Conservation (phyloP, 2,113 vertebrate genomes). For the Semnornis frantzii region DNA sequence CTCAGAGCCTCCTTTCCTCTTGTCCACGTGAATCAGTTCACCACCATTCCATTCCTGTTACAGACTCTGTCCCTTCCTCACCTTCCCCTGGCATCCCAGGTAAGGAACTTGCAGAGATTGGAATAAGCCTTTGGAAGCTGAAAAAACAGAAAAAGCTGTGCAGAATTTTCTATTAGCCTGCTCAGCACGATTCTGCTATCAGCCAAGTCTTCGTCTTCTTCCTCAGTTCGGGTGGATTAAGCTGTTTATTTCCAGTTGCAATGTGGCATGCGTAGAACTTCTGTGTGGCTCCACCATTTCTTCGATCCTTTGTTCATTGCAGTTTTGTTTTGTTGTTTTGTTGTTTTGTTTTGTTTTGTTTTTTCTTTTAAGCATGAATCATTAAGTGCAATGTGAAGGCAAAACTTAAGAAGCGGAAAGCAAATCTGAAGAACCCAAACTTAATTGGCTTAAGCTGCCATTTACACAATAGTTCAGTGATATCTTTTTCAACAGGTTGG, state of each 20-base stretch:
- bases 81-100: neutral
- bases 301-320: neutral
- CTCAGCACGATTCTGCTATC: neutral
- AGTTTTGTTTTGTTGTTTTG: neutral
- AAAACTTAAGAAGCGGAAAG: neutral
- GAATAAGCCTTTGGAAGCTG: constrained; percentile 9
- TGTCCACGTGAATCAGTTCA: neutral
- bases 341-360: neutral
- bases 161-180: neutral
- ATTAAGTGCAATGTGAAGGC: neutral
- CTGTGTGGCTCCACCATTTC: neutral
- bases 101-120: neutral
- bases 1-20: too few species aligned
- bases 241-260: neutral
- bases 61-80: neutral
- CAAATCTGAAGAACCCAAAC: neutral
- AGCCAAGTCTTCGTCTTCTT: neutral
- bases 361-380: neutral
- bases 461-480: neutral
- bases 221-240: neutral
- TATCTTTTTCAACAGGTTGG: neutral
- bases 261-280: neutral
- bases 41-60: neutral
- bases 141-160: constrained; percentile 6
- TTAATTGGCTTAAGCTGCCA: neutral